Conservation (phyloP, 2,113 vertebrate genomes). For the Trichechus manatus region DNA sequence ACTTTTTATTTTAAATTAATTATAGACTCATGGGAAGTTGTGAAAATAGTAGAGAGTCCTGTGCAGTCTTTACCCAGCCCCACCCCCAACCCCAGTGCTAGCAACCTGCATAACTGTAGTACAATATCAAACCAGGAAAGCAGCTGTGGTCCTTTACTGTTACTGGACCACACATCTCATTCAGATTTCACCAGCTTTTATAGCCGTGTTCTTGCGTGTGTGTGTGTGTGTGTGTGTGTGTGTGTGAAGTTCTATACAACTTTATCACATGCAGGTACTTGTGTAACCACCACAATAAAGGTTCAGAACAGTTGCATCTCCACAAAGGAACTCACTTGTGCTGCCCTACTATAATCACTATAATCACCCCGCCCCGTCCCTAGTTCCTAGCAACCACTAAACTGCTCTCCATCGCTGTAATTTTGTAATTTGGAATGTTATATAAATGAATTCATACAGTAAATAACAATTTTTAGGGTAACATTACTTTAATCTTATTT, state of each 20-base stretch:
- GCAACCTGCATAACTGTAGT: not conserved
- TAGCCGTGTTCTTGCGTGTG: too few species aligned
- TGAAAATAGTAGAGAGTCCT: not conserved
- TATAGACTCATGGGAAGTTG: not conserved
- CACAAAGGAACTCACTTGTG: not conserved
- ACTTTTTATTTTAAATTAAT: not conserved
- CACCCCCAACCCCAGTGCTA: not conserved
- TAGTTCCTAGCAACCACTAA: not conserved
- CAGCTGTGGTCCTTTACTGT: not conserved
- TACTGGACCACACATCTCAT: not conserved
- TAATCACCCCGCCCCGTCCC: not conserved
- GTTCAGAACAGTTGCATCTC: not conserved
- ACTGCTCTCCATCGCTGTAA: not conserved
- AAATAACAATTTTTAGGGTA: constrained; percentile 88
- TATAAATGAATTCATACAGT: not conserved
- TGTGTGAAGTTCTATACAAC: not conserved
- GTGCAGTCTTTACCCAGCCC: not conserved
- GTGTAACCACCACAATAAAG: not conserved
- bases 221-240: not conserved
- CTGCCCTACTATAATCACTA: not conserved
- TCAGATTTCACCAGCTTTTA: not conserved
- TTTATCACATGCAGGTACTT: not conserved
- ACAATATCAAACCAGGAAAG: not conserved
- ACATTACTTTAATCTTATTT: not conserved
- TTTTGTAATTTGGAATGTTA: not conserved